Conservation (phyloP, 2,888 invertebrate species). For the Hypomecis punctinalis region DNA sequence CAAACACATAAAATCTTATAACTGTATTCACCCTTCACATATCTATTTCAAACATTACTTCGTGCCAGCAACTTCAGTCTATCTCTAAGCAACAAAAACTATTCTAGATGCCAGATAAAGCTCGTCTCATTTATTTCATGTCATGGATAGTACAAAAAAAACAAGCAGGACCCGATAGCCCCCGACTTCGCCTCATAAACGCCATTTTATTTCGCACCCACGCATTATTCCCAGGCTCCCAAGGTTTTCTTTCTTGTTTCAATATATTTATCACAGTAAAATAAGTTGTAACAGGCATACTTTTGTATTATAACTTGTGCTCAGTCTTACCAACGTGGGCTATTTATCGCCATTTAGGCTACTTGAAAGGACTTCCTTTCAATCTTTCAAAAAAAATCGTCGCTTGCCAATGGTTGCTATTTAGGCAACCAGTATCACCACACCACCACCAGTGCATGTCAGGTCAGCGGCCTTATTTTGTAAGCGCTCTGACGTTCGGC, state of each 20-base stretch:
- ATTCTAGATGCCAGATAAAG: constrained; percentile 7
- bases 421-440: too few relatives aligned
- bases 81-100: neutral
- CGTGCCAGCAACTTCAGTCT: neutral
- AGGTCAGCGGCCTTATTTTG: too few relatives aligned
- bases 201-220: constrained; percentile 45
- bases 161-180: constrained; percentile 49
- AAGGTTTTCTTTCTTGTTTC: constrained; percentile 44
- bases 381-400: too few relatives aligned
- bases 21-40: too few relatives aligned
- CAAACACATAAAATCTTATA: too few relatives aligned
- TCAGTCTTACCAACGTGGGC: neutral
- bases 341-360: too few relatives aligned
- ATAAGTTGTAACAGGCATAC: constrained; percentile 1
- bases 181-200: constrained; percentile 48
- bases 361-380: too few relatives aligned
- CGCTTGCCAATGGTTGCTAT: too few relatives aligned
- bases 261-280: constrained; percentile 13
- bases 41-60: too few relatives aligned
- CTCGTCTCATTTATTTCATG: constrained; percentile 16
- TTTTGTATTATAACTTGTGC: neutral
- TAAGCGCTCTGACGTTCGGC: too few relatives aligned
- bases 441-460: too few relatives aligned
- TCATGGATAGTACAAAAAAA: constrained; percentile 39
- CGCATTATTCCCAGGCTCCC: constrained; percentile 37